Base-by-base conservation (phyloP, 2,113 vertebrate species). In the Percina caprodes region DNA sequence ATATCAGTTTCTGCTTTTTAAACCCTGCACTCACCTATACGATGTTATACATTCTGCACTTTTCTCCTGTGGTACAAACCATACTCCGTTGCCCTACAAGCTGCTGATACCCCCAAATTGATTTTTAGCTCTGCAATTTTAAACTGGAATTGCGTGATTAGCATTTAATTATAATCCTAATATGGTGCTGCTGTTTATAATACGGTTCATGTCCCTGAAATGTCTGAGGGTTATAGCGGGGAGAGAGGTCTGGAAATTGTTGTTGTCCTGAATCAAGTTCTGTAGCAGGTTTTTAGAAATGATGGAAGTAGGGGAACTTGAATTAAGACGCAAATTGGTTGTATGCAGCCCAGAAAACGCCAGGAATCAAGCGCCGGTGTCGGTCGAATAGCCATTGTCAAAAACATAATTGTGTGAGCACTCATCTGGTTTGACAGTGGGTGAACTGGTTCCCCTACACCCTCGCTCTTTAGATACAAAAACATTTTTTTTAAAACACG, bases 81-180 rank as follows among this genome's bases (percentile, higher is more conserved):
- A 58, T 67, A 83, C 69, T 77, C 78, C 59, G 74, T 42, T 0
- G 46, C 30, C 62, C 80, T 58, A 81, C 65, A 83, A 82, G 69
- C 80, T 89, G 83, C 84, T 84, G 78, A 78, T 85, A 82, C 68
- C 70, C 67, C 49, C 19, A 49, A 74, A 90, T 88, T 83, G 81
- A 83, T 80, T 84, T 84, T 69, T 74, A 74, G 79, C 85, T 51
- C 68, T 30, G 69, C 73, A 46, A 45, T 80, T 89, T 88, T 70
- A 86, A 67, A 74, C 58, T 54, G 48, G 71, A 21, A 90, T 82
- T 5, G 14, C 67, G 68, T 81, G 72, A 88, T 92, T 85, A 89
- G 85, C 87, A 77, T 91, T 91, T 88, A 90, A 92, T 90, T 90
- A 71, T 74, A 83, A 54, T 69, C 82, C 86, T 52, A 70, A 30